Base-by-base conservation (phyloP, 2,797 vertebrate genomes). In the Urosaurus nigricauda region DNA sequence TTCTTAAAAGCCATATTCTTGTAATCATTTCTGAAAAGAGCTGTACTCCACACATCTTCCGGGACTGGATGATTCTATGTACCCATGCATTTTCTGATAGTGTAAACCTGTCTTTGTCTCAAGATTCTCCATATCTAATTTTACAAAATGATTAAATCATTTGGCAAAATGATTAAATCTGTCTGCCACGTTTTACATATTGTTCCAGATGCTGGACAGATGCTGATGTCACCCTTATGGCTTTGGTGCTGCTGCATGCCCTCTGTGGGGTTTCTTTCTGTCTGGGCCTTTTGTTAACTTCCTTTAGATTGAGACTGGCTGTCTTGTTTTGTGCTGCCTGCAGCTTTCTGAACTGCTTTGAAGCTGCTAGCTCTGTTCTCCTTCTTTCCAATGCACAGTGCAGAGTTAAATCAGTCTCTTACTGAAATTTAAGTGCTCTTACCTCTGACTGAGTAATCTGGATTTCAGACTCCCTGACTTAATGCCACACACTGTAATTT, bases 391-490 rank as follows among this genome's bases (percentile, higher is more conserved):
- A 40, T 63, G 40, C 13, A 88, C 47, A 14, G 19, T 60, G 40
- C 24, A 35, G 71, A 83, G n/a, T 77, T 51, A 83, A 83, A 88
- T 77, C 3, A 37, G 78, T 58, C 68, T 51, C 56, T 74, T 60
- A 35, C 29, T 53, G 43, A 40, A 6, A 35, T 40, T 17, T 37
- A 17, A 37, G 71, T 40, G 12, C n/a, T 73, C 70, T 8, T 9
- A 19, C 11, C 37, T 77, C 40, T 77, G 11, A 74, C 35, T 40
- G 40, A 80, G 77, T 70, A 80, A 56, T 71, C 47, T 58, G 47
- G 32, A 87, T 77, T 47, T 65, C 8, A 74, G 12, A 47, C 40
- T 83, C 24, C 7, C 40, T 60, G 40, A 47, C 37, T 32, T 63
- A 63, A 47, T 63, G 68, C 53, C 47, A 87, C 29, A 40, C 12